Conservation (phyloP, 1,140 invertebrate genomes). For the Wiebesia pumilae region DNA sequence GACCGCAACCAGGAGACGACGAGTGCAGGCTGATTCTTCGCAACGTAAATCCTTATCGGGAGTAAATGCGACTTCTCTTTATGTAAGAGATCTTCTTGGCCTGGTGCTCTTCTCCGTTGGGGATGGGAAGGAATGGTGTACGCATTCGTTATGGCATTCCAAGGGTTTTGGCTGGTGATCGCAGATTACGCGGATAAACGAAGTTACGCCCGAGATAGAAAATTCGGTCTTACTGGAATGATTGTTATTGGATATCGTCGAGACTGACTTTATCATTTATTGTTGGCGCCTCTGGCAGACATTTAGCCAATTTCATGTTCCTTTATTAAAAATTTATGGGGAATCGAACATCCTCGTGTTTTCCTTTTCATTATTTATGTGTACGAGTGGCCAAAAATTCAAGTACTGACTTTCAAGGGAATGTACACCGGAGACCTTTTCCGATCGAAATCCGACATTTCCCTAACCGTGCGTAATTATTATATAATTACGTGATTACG, state of each 20-base stretch:
- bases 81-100: background rate
- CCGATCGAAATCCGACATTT: too few species aligned
- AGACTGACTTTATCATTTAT: background rate
- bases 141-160: slow-evolving; percentile 40
- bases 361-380: background rate
- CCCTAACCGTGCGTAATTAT: too few species aligned
- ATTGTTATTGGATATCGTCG: slow-evolving; percentile 18
- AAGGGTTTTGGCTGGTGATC: background rate
- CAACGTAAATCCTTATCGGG: slow-evolving; percentile 48
- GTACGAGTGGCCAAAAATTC: too few species aligned
- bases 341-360: too few species aligned
- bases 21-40: slow-evolving; percentile 28
- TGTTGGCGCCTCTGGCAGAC: background rate
- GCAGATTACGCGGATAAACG: slow-evolving; percentile 23
- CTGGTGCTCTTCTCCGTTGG: background rate
- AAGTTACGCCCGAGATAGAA: slow-evolving; percentile 16
- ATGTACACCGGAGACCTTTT: too few species aligned
- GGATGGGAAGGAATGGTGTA: background rate
- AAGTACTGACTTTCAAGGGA: too few species aligned
- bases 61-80: slow-evolving; percentile 12
- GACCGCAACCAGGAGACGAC: background rate
- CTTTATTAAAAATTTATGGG: background rate
- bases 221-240: background rate
- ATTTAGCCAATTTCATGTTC: background rate
- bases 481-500: too few species aligned